Evolutionary conservation across 2,797 vertebrate genomes (phyloP).

Genomic region (Melanotaenia boesemani): DNA sequence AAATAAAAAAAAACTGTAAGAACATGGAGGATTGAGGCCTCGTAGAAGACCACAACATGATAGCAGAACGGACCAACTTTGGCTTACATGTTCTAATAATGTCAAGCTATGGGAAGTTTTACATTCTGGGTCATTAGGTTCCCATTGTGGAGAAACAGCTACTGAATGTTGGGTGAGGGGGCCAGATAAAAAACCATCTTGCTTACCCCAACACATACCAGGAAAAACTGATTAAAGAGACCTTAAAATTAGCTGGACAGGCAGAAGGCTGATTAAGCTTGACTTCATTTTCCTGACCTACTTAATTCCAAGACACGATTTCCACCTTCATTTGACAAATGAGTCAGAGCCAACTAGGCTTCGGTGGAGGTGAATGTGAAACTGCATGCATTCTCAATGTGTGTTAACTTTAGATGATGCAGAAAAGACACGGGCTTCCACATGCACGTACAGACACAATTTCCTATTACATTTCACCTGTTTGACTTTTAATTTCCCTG

Average conservation of each 20-base stretch:
- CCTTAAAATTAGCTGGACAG: slow-evolving; percentile 48
- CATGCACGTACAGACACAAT: slow-evolving; percentile 17
- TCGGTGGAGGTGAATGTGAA: slow-evolving; percentile 23
- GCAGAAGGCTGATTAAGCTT: slow-evolving; percentile 51
- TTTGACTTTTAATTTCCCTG: slow-evolving; percentile 54
- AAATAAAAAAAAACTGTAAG: no score
- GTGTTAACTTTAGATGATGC: slow-evolving; percentile 15
- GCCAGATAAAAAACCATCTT: slow-evolving; percentile 2
- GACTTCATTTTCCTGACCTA: slow-evolving; percentile 56
- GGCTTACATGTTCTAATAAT: neutral
- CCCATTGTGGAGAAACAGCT: neutral
- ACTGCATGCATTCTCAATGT: neutral
- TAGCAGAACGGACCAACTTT: neutral
- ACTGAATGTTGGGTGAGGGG: neutral
- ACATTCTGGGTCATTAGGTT: neutral
- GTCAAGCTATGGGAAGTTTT: neutral
- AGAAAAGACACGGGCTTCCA: slow-evolving; percentile 2
- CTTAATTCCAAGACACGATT: slow-evolving; percentile 53
- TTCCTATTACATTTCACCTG: slow-evolving; percentile 40
- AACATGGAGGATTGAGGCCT: neutral
- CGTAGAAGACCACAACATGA: neutral
- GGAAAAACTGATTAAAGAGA: slow-evolving; percentile 37
- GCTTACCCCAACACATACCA: slow-evolving; percentile 25
- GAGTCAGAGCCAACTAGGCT: slow-evolving; percentile 35
- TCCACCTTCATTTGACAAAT: slow-evolving; percentile 50